Evolutionary conservation across 2,888 invertebrate genomes (phyloP).

Genomic region (Trypoxylon attenuatum): DNA sequence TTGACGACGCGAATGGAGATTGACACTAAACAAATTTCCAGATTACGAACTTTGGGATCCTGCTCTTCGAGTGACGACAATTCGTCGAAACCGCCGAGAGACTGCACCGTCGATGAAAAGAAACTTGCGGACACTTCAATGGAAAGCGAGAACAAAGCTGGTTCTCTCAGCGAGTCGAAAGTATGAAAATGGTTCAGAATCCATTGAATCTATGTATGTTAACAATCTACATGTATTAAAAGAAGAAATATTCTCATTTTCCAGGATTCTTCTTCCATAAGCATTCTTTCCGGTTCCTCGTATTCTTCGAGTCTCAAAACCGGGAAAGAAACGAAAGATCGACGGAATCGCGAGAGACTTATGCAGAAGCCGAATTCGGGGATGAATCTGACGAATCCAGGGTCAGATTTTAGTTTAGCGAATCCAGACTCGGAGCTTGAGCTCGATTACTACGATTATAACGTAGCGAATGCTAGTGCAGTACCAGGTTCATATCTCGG

Average conservation of each 20-base stretch:
- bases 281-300: constrained; percentile 64
- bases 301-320: constrained; percentile 58
- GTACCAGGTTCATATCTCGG: constrained; percentile 91
- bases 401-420: constrained; percentile 86
- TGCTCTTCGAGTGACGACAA: not conserved
- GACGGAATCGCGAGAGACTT: constrained; percentile 83
- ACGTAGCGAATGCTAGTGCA: constrained; percentile 87
- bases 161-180: not conserved
- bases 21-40: too few relatives aligned
- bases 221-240: too few relatives aligned
- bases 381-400: constrained; percentile 83
- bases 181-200: not conserved
- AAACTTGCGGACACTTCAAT: not conserved
- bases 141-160: not conserved
- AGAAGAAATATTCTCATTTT: not conserved
- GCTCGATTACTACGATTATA: constrained; percentile 92
- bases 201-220: not conserved
- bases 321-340: constrained; percentile 83
- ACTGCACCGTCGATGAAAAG: not conserved
- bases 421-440: constrained; percentile 86
- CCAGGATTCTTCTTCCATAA: constrained; percentile 66
- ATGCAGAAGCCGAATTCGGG: constrained; percentile 84
- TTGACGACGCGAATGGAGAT: too few relatives aligned
- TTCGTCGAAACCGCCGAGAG: not conserved
- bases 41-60: not conserved